These are phyloP conservation scores for Toxotes jaculatrix DNA, from an alignment of 2,113 vertebrate genomes.

Conservation along the genomic window DNA sequence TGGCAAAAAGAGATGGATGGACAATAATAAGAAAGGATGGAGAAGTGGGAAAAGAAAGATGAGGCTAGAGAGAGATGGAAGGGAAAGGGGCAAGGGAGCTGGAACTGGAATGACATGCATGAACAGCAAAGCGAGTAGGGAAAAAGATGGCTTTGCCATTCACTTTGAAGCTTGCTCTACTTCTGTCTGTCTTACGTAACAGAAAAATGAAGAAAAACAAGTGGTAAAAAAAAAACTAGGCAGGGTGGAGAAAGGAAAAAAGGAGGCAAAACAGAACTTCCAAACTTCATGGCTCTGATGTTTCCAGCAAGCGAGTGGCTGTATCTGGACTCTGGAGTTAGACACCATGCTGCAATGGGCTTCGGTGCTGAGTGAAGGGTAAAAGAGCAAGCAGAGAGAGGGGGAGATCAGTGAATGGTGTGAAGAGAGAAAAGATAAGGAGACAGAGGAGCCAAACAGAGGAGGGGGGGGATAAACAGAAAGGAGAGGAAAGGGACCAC, in stretches of 20 bases:
- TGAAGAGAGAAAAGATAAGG: slow-evolving; percentile 55
- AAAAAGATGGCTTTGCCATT: slow-evolving; percentile 81
- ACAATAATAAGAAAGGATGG: slow-evolving; percentile 49
- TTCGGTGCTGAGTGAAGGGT: slow-evolving; percentile 55
- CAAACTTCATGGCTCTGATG: slow-evolving; percentile 70
- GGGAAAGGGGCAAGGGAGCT: slow-evolving; percentile 38
- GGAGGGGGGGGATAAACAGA: slow-evolving; percentile 46
- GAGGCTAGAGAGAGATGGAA: slow-evolving; percentile 39
- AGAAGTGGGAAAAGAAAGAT: slow-evolving; percentile 46
- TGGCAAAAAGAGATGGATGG: slow-evolving; percentile 13
- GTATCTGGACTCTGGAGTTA: slow-evolving; percentile 57
- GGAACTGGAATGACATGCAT: slow-evolving; percentile 79
- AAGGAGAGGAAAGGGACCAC: slow-evolving; percentile 45
- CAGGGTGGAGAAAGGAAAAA: slow-evolving; percentile 46
- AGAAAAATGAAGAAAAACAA: slow-evolving; percentile 79
- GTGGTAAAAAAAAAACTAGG: slow-evolving; percentile 72
- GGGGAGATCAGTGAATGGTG: slow-evolving; percentile 47
- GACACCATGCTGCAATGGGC: slow-evolving; percentile 35
- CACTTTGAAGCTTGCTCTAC: slow-evolving; percentile 84
- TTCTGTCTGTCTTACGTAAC: slow-evolving; percentile 82
- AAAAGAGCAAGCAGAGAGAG: slow-evolving; percentile 41
- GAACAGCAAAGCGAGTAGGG: slow-evolving; percentile 78
- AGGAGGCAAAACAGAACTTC: slow-evolving; percentile 58
- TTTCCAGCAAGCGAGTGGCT: slow-evolving; percentile 49
- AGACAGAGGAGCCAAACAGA: slow-evolving; percentile 32